Evolutionary conservation across 2,113 vertebrate species (phyloP), one percentile per base, ranked within the genome.

Genomic region (Triplophysa rosa): DNA sequence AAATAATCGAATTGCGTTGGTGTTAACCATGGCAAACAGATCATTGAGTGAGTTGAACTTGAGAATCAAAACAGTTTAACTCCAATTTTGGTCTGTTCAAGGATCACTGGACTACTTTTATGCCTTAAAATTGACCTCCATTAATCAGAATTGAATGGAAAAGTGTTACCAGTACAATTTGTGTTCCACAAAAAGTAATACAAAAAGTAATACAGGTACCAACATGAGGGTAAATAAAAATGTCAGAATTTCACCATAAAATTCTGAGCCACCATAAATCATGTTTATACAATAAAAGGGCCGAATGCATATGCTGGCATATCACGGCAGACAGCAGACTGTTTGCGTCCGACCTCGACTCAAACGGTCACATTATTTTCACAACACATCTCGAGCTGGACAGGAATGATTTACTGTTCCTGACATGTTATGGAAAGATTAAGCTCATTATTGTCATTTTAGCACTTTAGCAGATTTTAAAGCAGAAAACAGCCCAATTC

Each of bases 251-350:
- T n/a, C n/a, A n/a, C n/a, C n/a, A n/a, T n/a, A n/a, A n/a, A n/a
- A n/a, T n/a, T n/a, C n/a, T n/a, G n/a, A n/a, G n/a, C n/a, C n/a
- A 73, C n/a, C 56, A 62, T 73, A 16, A 3, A 12, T 21, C 40
- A 74, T 62, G 37, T 74, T 74, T 74, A 74, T 11, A 62, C 71
- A 62, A 19, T 23, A 19, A 61, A 74, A 4, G 8, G 14, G 19
- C 8, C 6, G 29, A 73, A 62, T 24, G 40, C 1, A 62, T 62
- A 74, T 74, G 71, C 4, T 21, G 71, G 71, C 13, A 19, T 42
- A 23, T 61, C 23, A 23, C 6, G 4, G 11, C 21, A 67, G n/a
- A 67, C 42, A 11, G 37, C 56, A 73, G 54, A 42, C 0, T 16
- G 19, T 21, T 58, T 58, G 54, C 16, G 12, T 63, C 19, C 2